Percentiles rank a stretch among this genome's conserved stretches.
phyloP scores from a whole-genome alignment of 2,113 vertebrate genomes.

The Archilochus colubris region DNA sequence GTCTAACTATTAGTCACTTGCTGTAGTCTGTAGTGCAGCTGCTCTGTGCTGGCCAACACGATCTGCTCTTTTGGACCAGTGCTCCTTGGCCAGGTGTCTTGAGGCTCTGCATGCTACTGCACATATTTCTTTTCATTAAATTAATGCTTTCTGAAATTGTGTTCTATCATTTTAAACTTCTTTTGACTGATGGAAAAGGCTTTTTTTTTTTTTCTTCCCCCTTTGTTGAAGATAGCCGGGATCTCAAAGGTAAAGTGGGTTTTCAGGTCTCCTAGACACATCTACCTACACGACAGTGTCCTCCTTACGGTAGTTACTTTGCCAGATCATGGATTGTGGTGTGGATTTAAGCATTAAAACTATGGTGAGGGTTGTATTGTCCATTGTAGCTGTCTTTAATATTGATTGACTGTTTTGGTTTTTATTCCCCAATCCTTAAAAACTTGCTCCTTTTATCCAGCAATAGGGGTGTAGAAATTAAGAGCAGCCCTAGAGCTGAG shows the following conservation, averaged over 20 bases:
- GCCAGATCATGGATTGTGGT: neutral
- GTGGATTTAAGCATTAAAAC: neutral
- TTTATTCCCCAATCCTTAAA: neutral
- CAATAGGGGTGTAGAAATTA: neutral
- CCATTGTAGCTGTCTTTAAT: neutral
- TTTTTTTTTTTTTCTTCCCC: neutral
- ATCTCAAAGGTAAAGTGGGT: neutral
- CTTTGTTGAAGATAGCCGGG: neutral
- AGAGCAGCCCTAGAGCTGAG: neutral
- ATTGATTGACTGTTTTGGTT: neutral
- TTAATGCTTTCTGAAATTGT: neutral
- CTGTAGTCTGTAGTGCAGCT: neutral
- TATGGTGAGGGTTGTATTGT: neutral
- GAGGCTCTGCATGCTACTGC: neutral
- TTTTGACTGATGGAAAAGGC: neutral
- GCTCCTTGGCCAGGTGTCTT: neutral
- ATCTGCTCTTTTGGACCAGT: neutral
- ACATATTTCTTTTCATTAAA: neutral
- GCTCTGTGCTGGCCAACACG: neutral
- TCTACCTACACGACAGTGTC: neutral
- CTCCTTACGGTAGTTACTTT: neutral
- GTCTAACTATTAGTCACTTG: too few species aligned
- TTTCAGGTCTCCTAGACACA: constrained; percentile 23
- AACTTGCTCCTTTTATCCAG: neutral
- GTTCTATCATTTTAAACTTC: neutral